Percentiles rank a stretch among this genome's conserved stretches.
These are phyloP conservation scores for Odocoileus virginianus DNA, from an alignment of 2,113 vertebrate species.

Conservation along the genomic window DNA sequence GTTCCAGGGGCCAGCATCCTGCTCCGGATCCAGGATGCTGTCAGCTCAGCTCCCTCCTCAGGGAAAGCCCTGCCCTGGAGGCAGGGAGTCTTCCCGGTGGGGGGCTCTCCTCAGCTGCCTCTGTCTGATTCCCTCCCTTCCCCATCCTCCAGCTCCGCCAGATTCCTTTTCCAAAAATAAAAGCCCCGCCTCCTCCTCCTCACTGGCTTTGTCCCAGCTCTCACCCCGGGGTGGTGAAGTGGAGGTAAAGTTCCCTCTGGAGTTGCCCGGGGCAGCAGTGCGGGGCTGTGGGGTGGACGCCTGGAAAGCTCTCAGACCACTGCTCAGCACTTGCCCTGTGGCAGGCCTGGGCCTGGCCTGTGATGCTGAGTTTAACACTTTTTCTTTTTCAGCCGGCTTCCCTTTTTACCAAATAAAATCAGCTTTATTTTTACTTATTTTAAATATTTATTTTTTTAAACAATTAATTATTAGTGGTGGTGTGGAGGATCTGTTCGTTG, in stretches of 20 bases:
- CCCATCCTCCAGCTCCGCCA: not conserved
- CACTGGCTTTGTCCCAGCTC: not conserved
- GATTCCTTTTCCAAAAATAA: not conserved
- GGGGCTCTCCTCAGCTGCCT: not conserved
- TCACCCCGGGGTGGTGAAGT: not conserved
- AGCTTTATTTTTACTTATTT: not conserved
- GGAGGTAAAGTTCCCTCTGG: not conserved
- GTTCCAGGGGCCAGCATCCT: not conserved
- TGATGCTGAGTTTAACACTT: not conserved
- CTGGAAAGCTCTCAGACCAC: rapidly evolving
- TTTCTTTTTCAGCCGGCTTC: not conserved
- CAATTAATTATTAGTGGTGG: not conserved
- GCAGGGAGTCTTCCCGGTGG: not conserved
- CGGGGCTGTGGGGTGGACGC: rapidly evolving
- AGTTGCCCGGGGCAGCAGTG: not conserved
- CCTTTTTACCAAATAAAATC: not conserved
- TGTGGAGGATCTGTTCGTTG: not conserved
- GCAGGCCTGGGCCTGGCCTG: not conserved
- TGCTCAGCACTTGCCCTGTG: no score
- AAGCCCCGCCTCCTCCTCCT: not conserved
- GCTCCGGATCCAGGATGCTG: not conserved
- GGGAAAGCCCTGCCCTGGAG: not conserved
- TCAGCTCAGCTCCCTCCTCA: not conserved
- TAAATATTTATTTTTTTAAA: not conserved
- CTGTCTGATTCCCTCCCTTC: not conserved